These are phyloP conservation scores for Onychostruthus taczanowskii DNA, from an alignment of 2,113 vertebrate genomes.

Conservation along the genomic window DNA sequence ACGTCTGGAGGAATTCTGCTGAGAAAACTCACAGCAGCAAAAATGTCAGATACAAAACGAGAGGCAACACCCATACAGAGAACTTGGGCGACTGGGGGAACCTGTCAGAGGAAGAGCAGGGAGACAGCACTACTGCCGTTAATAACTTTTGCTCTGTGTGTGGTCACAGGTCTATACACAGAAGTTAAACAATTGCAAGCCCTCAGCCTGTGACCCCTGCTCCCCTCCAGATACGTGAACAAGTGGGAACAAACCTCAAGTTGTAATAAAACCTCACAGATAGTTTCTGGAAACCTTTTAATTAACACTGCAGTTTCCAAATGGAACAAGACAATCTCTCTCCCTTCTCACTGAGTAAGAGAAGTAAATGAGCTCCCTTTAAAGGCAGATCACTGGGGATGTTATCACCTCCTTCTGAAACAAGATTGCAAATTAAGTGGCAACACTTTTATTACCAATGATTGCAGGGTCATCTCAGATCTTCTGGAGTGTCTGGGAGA, in stretches of 20 bases:
- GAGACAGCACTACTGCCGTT: neutral
- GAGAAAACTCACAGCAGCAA: neutral
- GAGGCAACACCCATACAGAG: neutral
- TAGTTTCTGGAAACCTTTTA: neutral
- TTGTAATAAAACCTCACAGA: neutral
- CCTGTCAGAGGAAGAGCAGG: neutral
- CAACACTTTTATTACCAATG: neutral
- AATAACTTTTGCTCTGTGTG: neutral
- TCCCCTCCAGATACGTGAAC: neutral
- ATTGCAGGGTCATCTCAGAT: neutral
- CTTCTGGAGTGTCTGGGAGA: neutral
- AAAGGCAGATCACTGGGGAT: neutral
- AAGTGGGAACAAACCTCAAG: neutral
- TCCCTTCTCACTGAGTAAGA: neutral
- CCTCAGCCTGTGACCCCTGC: neutral
- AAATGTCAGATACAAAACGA: neutral
- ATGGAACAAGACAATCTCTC: neutral
- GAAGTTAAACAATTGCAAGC: neutral
- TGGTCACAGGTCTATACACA: neutral
- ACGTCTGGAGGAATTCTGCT: neutral
- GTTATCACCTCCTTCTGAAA: neutral
- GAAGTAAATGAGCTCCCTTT: neutral
- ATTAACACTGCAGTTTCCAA: constrained; percentile 20
- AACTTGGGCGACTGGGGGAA: neutral
- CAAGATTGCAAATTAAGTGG: neutral